These are phyloP conservation scores for Scomber scombrus DNA, from an alignment of 2,113 vertebrate genomes.

Conservation along the genomic window DNA sequence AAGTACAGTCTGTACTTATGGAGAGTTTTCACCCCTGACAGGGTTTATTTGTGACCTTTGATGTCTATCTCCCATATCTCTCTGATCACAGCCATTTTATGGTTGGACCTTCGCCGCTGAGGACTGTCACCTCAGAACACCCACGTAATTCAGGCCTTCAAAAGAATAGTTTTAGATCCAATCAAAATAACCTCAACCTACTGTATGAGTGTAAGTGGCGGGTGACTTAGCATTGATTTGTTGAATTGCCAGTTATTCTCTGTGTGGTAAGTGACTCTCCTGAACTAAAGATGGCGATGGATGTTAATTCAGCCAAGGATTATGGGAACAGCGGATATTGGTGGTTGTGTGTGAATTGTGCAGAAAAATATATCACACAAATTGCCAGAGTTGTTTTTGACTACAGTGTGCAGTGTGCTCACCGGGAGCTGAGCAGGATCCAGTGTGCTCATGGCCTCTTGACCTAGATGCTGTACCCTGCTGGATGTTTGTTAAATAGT, in stretches of 20 bases:
- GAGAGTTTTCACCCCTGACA: constrained; percentile 57
- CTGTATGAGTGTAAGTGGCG: constrained; percentile 2
- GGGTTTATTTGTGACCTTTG: constrained; percentile 71
- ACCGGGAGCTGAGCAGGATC: constrained; percentile 40
- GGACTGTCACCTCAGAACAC: constrained; percentile 34
- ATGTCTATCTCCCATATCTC: constrained; percentile 73
- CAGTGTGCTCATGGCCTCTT: constrained; percentile 41
- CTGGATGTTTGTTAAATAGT: constrained; percentile 51
- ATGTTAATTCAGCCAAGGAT: constrained; percentile 63
- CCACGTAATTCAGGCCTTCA: constrained; percentile 50
- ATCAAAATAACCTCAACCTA: constrained; percentile 69
- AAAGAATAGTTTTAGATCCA: constrained; percentile 69
- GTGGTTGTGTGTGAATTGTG: constrained; percentile 12
- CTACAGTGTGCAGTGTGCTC: constrained; percentile 19
- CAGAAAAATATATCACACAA: constrained; percentile 39
- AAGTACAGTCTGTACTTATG: constrained; percentile 48
- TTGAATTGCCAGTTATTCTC: constrained; percentile 33
- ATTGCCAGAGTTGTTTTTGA: constrained; percentile 47
- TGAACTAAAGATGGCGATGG: constrained; percentile 37
- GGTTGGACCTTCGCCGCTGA: constrained; percentile 1
- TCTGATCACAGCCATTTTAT: constrained; percentile 63
- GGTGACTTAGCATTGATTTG: constrained; percentile 57
- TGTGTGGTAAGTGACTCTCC: constrained; percentile 42
- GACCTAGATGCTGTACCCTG: constrained; percentile 40
- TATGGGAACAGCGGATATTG: constrained; percentile 51